Evolutionary conservation across 1,140 invertebrate genomes (phyloP), one percentile per base, ranked within the genome.

Genomic region (Stenopsyche tienmushanensis): DNA sequence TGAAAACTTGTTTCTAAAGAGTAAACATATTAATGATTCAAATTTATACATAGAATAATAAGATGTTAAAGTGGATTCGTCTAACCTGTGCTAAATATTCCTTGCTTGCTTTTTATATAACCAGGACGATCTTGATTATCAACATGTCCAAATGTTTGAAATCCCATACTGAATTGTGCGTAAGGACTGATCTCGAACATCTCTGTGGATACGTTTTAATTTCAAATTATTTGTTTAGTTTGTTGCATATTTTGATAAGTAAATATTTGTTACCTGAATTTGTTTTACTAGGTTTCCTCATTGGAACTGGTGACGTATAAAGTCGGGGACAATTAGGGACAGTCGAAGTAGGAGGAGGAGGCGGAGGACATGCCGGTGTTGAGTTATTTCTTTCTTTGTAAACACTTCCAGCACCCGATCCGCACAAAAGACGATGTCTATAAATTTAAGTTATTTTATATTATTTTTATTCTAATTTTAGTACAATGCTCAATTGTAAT

Each of bases 181-280:
- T 93, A 93, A 0, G 90, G 90, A 73, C 88, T 91, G 70, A 93
- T 91, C 75, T 92, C 90, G 73, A 91, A 92, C 79, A 89, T 83
- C 82, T 90, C 88, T 87, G 77, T 3, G 74, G 76, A 58, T 3
- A n/a, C 18, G 23, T 5, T 18, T 21, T 50, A 50, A 50, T 2
- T 10, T 20, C 13, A 1, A 20, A 7, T 2, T 20, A 20, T n/a
- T n/a, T n/a, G n/a, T 50, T 20, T 10, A 3, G 10, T 15, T 20
- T 20, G 3, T 50, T 50, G 44, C 17, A 20, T 50, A 50, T 21
- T 21, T 20, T 21, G 10, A 15, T 3, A 3, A 15, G 3, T 44
- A 13, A 44, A 21, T 47, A 49, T 1, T 2, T 10, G 13, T 1
- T 44, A 66, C 67, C 67, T 59, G 65, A 64, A 52, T 65, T 70